Conservation (phyloP, 2,113 vertebrate genomes). For the Microcebus jonahi region DNA sequence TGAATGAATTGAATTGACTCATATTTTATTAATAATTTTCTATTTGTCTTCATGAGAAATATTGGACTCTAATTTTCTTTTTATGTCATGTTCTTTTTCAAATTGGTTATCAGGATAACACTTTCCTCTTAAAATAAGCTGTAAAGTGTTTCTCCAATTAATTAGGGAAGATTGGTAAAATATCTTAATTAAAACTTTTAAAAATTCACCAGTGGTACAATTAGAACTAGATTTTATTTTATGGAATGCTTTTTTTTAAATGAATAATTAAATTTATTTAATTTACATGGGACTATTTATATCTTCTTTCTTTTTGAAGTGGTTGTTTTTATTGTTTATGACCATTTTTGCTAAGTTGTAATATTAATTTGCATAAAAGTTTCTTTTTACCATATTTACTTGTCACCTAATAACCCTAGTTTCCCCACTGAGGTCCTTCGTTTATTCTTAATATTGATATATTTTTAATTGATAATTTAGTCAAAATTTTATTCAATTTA, state of each 20-base stretch:
- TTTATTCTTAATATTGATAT: neutral
- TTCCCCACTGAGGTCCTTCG: neutral
- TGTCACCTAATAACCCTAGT: neutral
- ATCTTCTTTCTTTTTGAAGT: neutral
- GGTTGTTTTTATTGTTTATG: neutral
- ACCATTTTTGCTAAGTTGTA: no score
- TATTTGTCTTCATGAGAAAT: neutral
- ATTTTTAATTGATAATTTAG: neutral
- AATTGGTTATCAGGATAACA: neutral
- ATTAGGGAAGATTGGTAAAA: neutral
- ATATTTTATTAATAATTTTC: neutral
- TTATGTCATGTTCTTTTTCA: neutral
- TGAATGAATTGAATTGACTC: neutral
- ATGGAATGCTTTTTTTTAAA: neutral
- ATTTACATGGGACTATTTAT: neutral
- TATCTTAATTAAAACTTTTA: neutral
- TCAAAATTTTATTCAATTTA: neutral
- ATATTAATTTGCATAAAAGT: neutral
- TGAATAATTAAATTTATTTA: neutral
- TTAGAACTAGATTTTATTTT: neutral
- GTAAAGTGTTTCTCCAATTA: neutral
- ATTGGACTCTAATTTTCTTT: neutral
- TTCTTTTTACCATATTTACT: neutral
- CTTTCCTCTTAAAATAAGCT: neutral
- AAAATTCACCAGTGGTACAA: neutral